Base-by-base conservation (phyloP, 2,797 vertebrate genomes). In the Coranthus polyacanthus region DNA sequence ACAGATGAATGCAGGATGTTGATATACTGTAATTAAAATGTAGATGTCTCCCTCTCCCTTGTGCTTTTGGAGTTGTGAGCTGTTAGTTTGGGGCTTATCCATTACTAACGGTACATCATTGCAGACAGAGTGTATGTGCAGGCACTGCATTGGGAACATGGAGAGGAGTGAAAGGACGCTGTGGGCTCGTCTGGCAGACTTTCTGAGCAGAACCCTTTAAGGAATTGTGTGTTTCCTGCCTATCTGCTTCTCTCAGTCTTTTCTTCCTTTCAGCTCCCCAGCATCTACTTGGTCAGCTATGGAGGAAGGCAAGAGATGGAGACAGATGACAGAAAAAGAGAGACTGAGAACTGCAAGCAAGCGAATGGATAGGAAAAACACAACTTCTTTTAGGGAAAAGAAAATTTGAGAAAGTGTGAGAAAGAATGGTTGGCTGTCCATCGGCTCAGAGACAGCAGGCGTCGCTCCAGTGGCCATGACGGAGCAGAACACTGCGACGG, bases 381-480 rank as follows among this genome's bases (percentile, higher is more conserved):
- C 43, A 45, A 20, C 43, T 12, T 18, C 88, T 91, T 88, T 73
- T 50, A 71, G 50, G 21, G 57, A 41, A 47, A 61, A 63, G 49
- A 68, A 81, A 74, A 70, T 71, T 59, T 60, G 32, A 60, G 42
- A 20, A 62, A 53, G 55, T 54, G 63, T 62, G 67, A 71, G 76
- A 72, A 75, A 74, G 79, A 82, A 77, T 16, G 56, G 82, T 75
- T 78, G 81, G 68, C 82, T 89, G 87, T 91, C 88, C 78, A 63
- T 87, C 75, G 78, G 77, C 81, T 82, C 74, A 86, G 83, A 74
- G 84, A 75, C 82, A 68, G 81, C 79, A 82, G 81, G 89, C 58
- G 51, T 88, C 82, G 92, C 90, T 90, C 87, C 87, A 90, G 62
- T 91, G 92, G 85, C 88, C 87, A 69, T 91, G 91, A 91, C 89